Evolutionary conservation across 1,140 invertebrate species (phyloP).

Genomic region (Odontomachus brunneus): DNA sequence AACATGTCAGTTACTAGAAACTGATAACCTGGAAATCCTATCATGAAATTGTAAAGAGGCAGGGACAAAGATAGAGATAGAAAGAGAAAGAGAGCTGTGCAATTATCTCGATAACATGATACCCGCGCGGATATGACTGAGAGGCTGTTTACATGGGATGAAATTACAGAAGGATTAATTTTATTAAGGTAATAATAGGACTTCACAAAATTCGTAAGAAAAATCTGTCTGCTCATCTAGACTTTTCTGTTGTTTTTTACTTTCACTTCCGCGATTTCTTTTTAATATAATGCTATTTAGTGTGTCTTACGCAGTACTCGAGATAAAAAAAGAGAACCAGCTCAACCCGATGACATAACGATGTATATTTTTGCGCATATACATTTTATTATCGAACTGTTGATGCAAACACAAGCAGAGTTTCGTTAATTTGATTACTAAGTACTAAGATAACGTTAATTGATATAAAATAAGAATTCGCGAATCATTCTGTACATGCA

Average conservation of each 20-base stretch:
- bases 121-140: constrained; percentile 69
- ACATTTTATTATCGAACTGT: background rate
- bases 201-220: background rate
- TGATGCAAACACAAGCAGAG: background rate
- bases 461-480: background rate
- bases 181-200: constrained; percentile 81
- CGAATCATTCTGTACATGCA: constrained; percentile 21
- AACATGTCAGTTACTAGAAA: constrained; percentile 47
- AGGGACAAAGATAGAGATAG: too few relatives aligned
- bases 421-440: background rate
- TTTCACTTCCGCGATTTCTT: too few relatives aligned
- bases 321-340: too few relatives aligned
- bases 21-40: constrained; percentile 59
- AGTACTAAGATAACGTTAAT: background rate
- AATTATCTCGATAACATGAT: constrained; percentile 16
- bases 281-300: too few relatives aligned
- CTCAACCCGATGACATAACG: too few relatives aligned
- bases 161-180: constrained; percentile 78
- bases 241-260: too few relatives aligned
- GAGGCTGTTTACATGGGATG: constrained; percentile 85
- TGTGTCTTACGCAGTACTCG: too few relatives aligned
- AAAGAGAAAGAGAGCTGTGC: background rate
- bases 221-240: too few relatives aligned
- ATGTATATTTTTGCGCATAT: too few relatives aligned
- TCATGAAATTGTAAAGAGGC: constrained; percentile 22